Evolutionary conservation across 2,113 vertebrate species (phyloP).

Genomic region (Pedionomus torquatus): DNA sequence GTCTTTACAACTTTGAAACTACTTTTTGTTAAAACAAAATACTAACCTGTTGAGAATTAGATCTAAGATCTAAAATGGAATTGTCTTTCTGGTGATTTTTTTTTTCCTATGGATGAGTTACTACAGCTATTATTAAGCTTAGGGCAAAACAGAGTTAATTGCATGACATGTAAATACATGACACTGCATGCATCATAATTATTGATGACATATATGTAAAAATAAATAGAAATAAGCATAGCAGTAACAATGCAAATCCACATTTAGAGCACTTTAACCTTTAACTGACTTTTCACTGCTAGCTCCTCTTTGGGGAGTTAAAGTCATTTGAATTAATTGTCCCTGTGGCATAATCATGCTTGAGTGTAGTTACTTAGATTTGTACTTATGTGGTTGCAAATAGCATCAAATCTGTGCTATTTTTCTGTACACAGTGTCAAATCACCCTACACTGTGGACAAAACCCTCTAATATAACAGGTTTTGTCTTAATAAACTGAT

Average conservation of each 20-base stretch:
- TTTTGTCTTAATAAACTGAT: background rate
- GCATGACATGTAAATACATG: too few relatives aligned
- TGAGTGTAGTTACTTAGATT: background rate
- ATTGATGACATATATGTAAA: background rate
- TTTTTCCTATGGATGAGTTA: background rate
- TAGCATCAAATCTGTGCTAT: background rate
- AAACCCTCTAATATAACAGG: background rate
- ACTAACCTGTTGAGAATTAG: background rate
- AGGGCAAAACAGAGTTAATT: background rate
- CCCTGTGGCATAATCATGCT: background rate
- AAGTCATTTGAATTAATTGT: background rate
- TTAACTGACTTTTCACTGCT: background rate
- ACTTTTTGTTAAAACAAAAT: background rate
- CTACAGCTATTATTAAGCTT: background rate
- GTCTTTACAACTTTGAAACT: background rate
- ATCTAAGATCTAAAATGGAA: background rate
- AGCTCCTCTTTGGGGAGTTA: background rate
- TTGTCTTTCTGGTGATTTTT: background rate
- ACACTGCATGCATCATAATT: too few relatives aligned
- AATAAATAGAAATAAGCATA: background rate
- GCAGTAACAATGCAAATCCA: background rate
- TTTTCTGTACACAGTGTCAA: background rate
- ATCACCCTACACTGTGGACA: background rate
- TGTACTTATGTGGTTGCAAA: background rate
- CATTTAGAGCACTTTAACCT: background rate